A percentile compares a stretch with the other conserved stretches of the same genome.
Conservation (phyloP, 2,797 vertebrate genomes). For the Coccyzus lansbergi region DNA sequence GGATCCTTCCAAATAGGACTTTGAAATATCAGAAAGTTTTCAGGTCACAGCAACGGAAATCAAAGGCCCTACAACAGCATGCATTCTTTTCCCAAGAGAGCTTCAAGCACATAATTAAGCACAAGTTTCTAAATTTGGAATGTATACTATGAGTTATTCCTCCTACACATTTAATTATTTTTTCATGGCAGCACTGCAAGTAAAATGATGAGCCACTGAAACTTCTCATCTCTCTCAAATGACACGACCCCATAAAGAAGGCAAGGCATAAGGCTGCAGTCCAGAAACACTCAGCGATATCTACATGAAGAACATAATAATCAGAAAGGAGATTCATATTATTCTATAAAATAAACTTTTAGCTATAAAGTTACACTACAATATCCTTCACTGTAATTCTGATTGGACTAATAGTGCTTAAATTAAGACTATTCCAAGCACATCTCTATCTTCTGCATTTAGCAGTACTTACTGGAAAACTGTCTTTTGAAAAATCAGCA, state of each 20-base stretch:
- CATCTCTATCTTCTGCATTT: not conserved
- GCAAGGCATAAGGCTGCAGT: not conserved
- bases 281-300: not conserved
- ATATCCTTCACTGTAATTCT: not conserved
- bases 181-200: not conserved
- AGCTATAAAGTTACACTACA: not conserved
- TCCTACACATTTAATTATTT: not conserved
- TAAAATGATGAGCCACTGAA: not conserved
- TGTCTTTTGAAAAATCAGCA: slow-evolving; percentile 16
- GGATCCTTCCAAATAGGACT: not conserved
- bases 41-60: not conserved
- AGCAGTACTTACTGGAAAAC: not conserved
- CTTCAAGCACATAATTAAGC: not conserved
- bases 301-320: not conserved
- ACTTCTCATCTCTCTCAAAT: not conserved
- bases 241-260: not conserved
- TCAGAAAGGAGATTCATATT: not conserved
- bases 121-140: not conserved
- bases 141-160: not conserved
- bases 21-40: not conserved
- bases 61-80: not conserved
- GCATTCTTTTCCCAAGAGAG: not conserved
- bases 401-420: not conserved
- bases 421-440: not conserved
- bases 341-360: not conserved